Evolutionary conservation across 1,140 invertebrate genomes (phyloP), one percentile per base, ranked within the genome.

Genomic region (Dendroctonus ponderosae): DNA sequence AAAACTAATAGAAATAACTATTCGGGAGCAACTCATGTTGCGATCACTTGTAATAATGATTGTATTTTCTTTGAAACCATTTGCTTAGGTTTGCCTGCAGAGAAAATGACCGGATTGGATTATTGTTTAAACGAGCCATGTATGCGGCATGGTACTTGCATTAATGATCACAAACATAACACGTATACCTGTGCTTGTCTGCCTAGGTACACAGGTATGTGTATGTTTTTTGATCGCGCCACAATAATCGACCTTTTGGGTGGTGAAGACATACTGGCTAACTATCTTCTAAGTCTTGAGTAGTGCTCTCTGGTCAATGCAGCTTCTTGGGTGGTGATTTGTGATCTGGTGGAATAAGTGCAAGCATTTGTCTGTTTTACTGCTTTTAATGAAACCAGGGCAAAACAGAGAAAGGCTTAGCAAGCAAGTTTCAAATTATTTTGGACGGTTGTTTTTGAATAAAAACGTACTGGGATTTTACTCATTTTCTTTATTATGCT

Each of bases 111-210:
- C 15, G 63, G 62, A 26, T 82, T 84, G 64, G 89, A 92, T 79
- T 85, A 85, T 73, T 94, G 92, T 77, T 80, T 85, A 68, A 85
- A 86, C 74, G 89, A 91, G 73, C 91, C 91, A 7, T 94, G 92
- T 79, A 86, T 91, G 85, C 84, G 85, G 71, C 89, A 89, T 76
- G 91, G 91, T 61, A 86, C 84, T 62, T 93, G 91, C 78, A 85
- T 90, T 52, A 88, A 89, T 39, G 82, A 84, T 75, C 80, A 83
- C 66, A 81, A 84, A 75, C 81, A 83, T 67, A 88, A 91, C 70
- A 84, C 86, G 64, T 93, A 92, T 79, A 86, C 88, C 71, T 93
- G 92, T 78, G 85, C 87, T 71, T 94, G 91, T 81, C 83, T 85
- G 50, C 83, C 89, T 39, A 84, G 91, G 57, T 71, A 71, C 43